Evolutionary conservation across 2,888 invertebrate genomes (phyloP).

Genomic region (Hedya salicella): DNA sequence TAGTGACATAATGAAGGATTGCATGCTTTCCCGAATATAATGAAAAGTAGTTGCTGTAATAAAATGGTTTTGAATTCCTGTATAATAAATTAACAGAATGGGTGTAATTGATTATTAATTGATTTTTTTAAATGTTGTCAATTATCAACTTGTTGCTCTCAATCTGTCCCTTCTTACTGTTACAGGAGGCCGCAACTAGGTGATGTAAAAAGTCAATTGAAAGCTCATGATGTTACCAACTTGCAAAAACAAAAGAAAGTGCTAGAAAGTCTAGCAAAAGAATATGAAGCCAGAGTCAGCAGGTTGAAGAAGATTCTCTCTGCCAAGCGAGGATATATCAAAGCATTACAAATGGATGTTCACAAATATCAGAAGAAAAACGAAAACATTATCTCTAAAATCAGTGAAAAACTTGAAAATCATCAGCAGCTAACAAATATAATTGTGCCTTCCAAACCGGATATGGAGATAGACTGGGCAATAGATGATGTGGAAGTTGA

Average conservation of each 20-base stretch:
- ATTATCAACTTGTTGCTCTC: no score
- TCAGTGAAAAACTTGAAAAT: conserved; percentile 67
- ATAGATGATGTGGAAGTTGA: conserved; percentile 61
- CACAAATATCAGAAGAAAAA: conserved; percentile 77
- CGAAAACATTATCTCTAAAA: conserved; percentile 66
- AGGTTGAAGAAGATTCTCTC: conserved; percentile 68
- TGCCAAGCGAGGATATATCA: conserved; percentile 75
- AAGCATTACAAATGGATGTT: conserved; percentile 75
- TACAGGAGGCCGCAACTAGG: conserved; percentile 75
- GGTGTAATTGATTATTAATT: no score
- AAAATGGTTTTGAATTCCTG: no score
- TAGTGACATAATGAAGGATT: no score
- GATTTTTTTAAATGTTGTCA: no score
- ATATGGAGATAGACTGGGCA: conserved; percentile 61
- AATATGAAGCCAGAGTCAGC: conserved; percentile 72
- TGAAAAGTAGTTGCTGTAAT: no score
- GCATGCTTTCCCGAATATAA: no score
- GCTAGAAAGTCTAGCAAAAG: conserved; percentile 70
- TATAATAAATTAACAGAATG: no score
- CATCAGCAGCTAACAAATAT: conserved; percentile 60
- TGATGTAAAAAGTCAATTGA: conserved; percentile 71
- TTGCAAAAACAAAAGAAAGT: conserved; percentile 71
- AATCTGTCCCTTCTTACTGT: no score
- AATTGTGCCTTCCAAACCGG: conserved; percentile 53
- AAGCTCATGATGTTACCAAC: conserved; percentile 69